phyloP scores from a whole-genome alignment of 2,888 invertebrate species.

The Pardosa pseudoannulata region DNA sequence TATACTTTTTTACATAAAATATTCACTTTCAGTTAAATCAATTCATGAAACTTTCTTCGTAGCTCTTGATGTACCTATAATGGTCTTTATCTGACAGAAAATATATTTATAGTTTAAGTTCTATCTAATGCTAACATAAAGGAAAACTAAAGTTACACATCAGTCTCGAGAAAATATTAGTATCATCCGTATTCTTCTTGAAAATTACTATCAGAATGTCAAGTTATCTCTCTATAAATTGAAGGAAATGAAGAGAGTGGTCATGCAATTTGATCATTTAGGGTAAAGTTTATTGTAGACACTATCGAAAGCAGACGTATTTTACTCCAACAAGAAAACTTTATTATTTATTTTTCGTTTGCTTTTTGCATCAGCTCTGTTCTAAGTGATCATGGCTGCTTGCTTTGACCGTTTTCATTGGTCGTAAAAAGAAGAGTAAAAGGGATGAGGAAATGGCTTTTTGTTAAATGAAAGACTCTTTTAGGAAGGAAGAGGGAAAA shows the following conservation, averaged over 20 bases:
- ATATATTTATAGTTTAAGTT: too few species aligned
- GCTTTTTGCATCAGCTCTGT: background rate
- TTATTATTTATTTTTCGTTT: background rate
- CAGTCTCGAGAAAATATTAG: too few species aligned
- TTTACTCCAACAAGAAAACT: background rate
- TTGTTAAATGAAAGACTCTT: background rate
- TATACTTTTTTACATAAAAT: too few species aligned
- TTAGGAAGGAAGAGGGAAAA: background rate
- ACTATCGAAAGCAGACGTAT: background rate
- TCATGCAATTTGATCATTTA: background rate
- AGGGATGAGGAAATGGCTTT: background rate
- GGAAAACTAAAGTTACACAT: too few species aligned
- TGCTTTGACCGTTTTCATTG: background rate
- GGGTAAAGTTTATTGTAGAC: background rate
- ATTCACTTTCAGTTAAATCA: too few species aligned
- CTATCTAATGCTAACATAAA: too few species aligned
- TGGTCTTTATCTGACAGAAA: too few species aligned
- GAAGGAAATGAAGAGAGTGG: background rate
- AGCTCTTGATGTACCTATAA: too few species aligned
- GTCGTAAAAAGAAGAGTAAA: background rate
- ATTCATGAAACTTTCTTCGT: too few species aligned
- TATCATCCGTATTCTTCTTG: too few species aligned
- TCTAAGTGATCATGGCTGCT: background rate
- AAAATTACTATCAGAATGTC: too few species aligned
- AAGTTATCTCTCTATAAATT: too few species aligned